Evolutionary conservation across 2,113 vertebrate genomes (phyloP).

Genomic region (Megaptera novaeangliae): DNA sequence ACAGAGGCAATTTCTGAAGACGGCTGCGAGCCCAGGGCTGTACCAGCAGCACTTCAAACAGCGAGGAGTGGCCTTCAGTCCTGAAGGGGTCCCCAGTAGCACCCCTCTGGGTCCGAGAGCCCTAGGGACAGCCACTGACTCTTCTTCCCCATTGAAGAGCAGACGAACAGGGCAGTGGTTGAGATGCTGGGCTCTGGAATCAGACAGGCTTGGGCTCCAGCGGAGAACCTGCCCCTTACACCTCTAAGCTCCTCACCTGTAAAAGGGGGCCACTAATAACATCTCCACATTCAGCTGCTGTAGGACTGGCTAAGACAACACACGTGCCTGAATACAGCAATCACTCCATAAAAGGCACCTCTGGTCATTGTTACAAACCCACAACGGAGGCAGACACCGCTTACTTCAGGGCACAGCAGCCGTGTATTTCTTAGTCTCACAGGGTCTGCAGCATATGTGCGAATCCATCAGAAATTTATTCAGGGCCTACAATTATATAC

Average conservation of each 20-base stretch:
- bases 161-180: background rate
- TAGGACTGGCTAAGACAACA: background rate
- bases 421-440: background rate
- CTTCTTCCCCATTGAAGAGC: background rate
- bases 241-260: background rate
- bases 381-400: background rate
- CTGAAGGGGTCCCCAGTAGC: no score
- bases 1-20: background rate
- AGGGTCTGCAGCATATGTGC: background rate
- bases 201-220: background rate
- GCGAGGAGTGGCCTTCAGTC: background rate
- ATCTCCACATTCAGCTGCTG: background rate
- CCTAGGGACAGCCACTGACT: background rate
- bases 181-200: background rate
- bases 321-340: background rate
- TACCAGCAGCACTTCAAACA: background rate
- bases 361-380: background rate
- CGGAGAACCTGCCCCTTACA: background rate
- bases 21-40: background rate
- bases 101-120: background rate
- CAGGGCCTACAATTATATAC: background rate
- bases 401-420: background rate
- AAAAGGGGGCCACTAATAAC: background rate
- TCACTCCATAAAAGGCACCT: background rate
- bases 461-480: background rate